phyloP scores from a whole-genome alignment of 1,140 invertebrate species.

The Drosophila murphyi region DNA sequence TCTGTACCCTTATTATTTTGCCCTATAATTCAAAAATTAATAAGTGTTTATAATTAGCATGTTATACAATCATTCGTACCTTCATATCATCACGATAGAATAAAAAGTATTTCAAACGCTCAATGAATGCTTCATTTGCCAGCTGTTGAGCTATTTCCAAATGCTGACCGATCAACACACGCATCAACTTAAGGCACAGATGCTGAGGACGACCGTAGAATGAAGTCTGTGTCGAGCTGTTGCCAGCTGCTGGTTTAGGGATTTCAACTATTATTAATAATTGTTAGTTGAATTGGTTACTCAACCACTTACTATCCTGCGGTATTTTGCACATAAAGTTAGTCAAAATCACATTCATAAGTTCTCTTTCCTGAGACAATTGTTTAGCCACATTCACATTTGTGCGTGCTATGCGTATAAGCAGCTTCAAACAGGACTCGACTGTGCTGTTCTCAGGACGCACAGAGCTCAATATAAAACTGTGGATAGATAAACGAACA shows the following conservation, averaged over 20 bases:
- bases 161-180: conserved; percentile 72
- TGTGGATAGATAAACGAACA: conserved; percentile 67
- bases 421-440: conserved; percentile 89
- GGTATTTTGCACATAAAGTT: conserved; percentile 86
- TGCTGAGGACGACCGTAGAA: conserved; percentile 72
- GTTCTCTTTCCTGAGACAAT: conserved; percentile 86
- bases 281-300: not conserved
- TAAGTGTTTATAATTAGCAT: conserved; percentile 2
- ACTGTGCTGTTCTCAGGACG: conserved; percentile 88
- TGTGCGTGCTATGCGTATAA: conserved; percentile 89
- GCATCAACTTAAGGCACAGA: conserved; percentile 69
- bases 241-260: conserved; percentile 2
- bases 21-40: conserved; percentile 47
- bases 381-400: conserved; percentile 87
- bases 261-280: not conserved
- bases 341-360: conserved; percentile 86
- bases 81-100: conserved; percentile 65
- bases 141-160: conserved; percentile 63
- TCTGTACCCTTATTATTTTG: conserved; percentile 86
- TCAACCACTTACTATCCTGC: conserved; percentile 24
- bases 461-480: conserved; percentile 89
- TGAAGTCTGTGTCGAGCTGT: conserved; percentile 1
- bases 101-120: conserved; percentile 63
- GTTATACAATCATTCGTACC: conserved; percentile 36
- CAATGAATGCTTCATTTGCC: conserved; percentile 42